Evolutionary conservation across 2,113 vertebrate genomes (phyloP).

Genomic region (Melanocharis versteri): DNA sequence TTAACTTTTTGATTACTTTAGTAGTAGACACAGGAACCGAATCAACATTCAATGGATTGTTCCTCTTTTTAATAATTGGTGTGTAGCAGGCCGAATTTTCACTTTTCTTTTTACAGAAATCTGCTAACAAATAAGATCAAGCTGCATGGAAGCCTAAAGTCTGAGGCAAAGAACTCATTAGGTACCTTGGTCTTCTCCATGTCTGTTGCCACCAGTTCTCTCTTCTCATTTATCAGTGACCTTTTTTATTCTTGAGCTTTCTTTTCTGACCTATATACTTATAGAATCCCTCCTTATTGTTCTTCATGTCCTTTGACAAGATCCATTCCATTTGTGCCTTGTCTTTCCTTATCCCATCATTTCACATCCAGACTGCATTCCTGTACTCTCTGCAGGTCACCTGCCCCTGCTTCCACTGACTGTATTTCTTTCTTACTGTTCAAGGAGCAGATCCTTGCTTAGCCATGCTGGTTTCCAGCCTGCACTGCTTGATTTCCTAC

Average conservation of each 20-base stretch:
- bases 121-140: neutral
- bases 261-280: neutral
- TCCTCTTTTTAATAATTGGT: neutral
- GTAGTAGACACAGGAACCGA: accelerated
- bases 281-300: neutral
- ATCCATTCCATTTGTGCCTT: neutral
- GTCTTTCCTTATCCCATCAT: neutral
- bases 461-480: neutral
- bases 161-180: neutral
- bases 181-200: neutral
- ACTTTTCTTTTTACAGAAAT: neutral
- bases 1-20: neutral
- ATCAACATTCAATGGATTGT: neutral
- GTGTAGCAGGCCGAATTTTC: neutral
- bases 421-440: neutral
- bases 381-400: neutral
- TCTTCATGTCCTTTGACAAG: neutral
- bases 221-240: neutral
- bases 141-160: neutral
- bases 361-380: neutral
- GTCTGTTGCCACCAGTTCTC: neutral
- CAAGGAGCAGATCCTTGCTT: neutral
- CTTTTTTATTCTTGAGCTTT: neutral
- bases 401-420: neutral
- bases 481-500: neutral